These are phyloP conservation scores for Macrocentrus cingulum DNA, from an alignment of 1,140 invertebrate species.

Conservation along the genomic window DNA sequence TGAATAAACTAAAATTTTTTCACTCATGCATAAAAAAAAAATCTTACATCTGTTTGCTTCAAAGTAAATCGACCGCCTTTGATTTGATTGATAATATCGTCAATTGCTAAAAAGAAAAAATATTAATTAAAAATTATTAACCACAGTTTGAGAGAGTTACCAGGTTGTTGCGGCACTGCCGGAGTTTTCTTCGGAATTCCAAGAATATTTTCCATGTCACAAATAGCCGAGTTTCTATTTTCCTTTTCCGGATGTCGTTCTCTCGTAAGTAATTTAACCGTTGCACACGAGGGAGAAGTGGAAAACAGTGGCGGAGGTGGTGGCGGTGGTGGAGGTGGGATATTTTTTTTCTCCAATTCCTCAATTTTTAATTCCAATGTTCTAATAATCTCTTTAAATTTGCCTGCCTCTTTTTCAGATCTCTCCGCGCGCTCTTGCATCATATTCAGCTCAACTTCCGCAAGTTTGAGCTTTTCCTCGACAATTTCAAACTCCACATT, in stretches of 20 bases:
- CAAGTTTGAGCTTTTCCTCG: slow-evolving; percentile 70
- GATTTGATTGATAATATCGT: slow-evolving; percentile 74
- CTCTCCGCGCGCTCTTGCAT: slow-evolving; percentile 64
- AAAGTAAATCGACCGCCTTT: slow-evolving; percentile 75
- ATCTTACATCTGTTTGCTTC: slow-evolving; percentile 64
- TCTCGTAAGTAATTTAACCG: slow-evolving; percentile 43
- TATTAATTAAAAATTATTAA: slow-evolving; percentile 15
- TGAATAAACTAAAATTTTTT: slow-evolving; percentile 22
- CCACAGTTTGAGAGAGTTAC: slow-evolving; percentile 34
- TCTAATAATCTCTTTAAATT: slow-evolving; percentile 40
- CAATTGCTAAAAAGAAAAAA: slow-evolving; percentile 59
- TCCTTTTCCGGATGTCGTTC: slow-evolving; percentile 37
- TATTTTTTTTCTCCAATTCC: slow-evolving; percentile 48
- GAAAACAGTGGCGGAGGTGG: slow-evolving; percentile 52
- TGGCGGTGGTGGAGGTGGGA: slow-evolving; percentile 40
- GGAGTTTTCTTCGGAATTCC: slow-evolving; percentile 55
- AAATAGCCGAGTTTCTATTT: slow-evolving; percentile 49
- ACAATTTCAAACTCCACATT: slow-evolving; percentile 69
- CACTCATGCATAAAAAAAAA: slow-evolving; percentile 13
- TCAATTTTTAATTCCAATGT: slow-evolving; percentile 46
- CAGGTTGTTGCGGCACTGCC: slow-evolving; percentile 47
- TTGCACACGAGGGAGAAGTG: slow-evolving; percentile 45
- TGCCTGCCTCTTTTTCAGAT: slow-evolving; percentile 59
- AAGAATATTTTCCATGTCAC: slow-evolving; percentile 65
- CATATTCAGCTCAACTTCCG: slow-evolving; percentile 67